A percentile compares a stretch with the other conserved stretches of the same genome.
These are phyloP conservation scores for Theristicus caerulescens DNA, from an alignment of 2,113 vertebrate genomes.

Conservation along the genomic window DNA sequence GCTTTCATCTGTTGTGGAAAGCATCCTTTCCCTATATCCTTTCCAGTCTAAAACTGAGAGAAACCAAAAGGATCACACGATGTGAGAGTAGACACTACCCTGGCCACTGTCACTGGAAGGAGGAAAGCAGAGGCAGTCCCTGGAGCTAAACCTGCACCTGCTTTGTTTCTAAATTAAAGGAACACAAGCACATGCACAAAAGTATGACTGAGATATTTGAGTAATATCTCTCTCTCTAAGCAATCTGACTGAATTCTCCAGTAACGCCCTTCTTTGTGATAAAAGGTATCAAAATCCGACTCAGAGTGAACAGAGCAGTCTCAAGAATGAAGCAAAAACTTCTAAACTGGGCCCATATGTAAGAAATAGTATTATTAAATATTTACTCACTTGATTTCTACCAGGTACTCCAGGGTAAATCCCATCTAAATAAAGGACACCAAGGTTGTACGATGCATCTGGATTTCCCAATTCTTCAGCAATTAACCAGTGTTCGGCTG, in stretches of 20 bases:
- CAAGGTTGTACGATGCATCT: conserved; percentile 88
- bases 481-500: conserved; percentile 82
- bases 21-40: background rate
- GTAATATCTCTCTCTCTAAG: background rate
- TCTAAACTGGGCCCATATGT: background rate
- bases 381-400: conserved; percentile 82
- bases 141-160: background rate
- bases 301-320: background rate
- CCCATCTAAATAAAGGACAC: conserved; percentile 82
- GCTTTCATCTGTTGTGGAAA: background rate
- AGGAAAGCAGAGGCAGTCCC: background rate
- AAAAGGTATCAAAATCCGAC: background rate
- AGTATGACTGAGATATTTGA: background rate
- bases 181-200: background rate
- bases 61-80: background rate
- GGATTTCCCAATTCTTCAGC: conserved; percentile 85
- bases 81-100: background rate
- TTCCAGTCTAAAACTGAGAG: background rate
- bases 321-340: background rate
- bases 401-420: conserved; percentile 70
- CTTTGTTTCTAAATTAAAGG: background rate
- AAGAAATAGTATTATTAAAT: background rate
- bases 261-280: background rate
- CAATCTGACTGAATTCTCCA: background rate
- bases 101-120: background rate